Evolutionary conservation across 2,888 invertebrate species (phyloP).

Genomic region (Pseudeuparius sepicola): DNA sequence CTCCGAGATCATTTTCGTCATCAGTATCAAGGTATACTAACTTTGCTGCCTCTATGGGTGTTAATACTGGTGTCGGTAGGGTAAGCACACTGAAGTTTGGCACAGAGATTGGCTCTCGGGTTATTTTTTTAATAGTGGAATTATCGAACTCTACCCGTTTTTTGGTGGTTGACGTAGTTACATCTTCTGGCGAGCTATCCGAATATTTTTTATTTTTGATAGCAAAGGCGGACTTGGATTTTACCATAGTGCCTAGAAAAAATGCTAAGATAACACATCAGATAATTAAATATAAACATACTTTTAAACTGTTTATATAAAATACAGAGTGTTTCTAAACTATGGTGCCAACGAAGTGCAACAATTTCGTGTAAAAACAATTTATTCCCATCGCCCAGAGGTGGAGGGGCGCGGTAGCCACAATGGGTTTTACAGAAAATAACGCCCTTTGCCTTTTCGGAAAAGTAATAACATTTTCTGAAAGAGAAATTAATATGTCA

Average conservation of each 20-base stretch:
- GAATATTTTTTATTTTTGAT: conserved; percentile 45
- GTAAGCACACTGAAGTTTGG: conserved; percentile 58
- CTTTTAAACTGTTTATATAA: too few relatives aligned
- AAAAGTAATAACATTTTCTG: too few relatives aligned
- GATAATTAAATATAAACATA: too few relatives aligned
- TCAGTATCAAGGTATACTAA: conserved; percentile 62
- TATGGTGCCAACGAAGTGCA: too few relatives aligned
- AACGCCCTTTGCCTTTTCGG: too few relatives aligned
- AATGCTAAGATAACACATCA: neutral
- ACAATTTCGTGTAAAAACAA: too few relatives aligned
- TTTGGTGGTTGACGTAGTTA: conserved; percentile 25
- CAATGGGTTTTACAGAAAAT: too few relatives aligned
- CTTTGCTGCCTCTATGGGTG: conserved; percentile 57
- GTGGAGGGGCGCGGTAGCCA: too few relatives aligned
- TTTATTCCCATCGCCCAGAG: too few relatives aligned
- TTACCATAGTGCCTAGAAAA: conserved; percentile 39
- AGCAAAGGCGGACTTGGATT: conserved; percentile 49
- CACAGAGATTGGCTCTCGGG: conserved; percentile 62
- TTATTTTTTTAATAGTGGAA: conserved; percentile 37
- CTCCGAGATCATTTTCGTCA: conserved; percentile 36
- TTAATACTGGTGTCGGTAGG: conserved; percentile 53
- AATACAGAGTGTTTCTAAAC: too few relatives aligned
- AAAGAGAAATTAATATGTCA: too few relatives aligned
- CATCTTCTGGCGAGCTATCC: conserved; percentile 32
- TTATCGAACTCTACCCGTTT: conserved; percentile 37